Percentiles rank a stretch among this genome's conserved stretches.
These are phyloP conservation scores for Sinelater perroti DNA, from an alignment of 2,888 invertebrate genomes.

Conservation along the genomic window DNA sequence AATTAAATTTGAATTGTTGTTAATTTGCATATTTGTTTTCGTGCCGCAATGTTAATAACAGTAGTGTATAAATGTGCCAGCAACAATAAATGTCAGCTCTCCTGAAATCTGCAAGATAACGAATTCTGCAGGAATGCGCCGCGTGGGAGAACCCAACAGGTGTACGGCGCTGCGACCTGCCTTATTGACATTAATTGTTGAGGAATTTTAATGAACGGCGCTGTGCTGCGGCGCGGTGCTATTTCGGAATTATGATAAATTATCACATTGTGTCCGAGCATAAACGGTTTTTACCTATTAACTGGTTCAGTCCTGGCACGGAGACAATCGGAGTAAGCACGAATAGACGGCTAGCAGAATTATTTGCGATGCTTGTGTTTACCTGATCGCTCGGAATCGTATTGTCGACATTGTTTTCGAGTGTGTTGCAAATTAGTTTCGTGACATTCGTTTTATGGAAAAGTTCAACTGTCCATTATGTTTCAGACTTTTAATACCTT, in stretches of 20 bases:
- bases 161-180: slow-evolving; percentile 21
- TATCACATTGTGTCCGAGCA: slow-evolving; percentile 28
- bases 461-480: neutral
- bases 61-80: slow-evolving; percentile 5
- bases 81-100: slow-evolving; percentile 13
- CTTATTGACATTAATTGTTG: slow-evolving; percentile 37
- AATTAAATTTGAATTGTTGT: too few relatives aligned
- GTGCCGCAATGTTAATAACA: too few relatives aligned
- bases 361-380: slow-evolving; percentile 17
- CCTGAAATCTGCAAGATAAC: slow-evolving; percentile 9
- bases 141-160: slow-evolving; percentile 31
- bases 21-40: too few relatives aligned
- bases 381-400: slow-evolving; percentile 8
- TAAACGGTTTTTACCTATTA: slow-evolving; percentile 36
- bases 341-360: slow-evolving; percentile 19
- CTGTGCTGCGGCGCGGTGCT: slow-evolving; percentile 19
- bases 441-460: neutral
- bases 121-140: slow-evolving; percentile 14
- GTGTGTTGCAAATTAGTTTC: neutral
- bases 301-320: slow-evolving; percentile 25
- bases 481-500: too few relatives aligned
- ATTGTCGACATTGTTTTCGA: neutral
- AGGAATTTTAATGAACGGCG: slow-evolving; percentile 35
- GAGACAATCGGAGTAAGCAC: slow-evolving; percentile 22
- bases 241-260: slow-evolving; percentile 34